Conservation (phyloP, 1,140 invertebrate genomes). For the Pissodes strobi region DNA sequence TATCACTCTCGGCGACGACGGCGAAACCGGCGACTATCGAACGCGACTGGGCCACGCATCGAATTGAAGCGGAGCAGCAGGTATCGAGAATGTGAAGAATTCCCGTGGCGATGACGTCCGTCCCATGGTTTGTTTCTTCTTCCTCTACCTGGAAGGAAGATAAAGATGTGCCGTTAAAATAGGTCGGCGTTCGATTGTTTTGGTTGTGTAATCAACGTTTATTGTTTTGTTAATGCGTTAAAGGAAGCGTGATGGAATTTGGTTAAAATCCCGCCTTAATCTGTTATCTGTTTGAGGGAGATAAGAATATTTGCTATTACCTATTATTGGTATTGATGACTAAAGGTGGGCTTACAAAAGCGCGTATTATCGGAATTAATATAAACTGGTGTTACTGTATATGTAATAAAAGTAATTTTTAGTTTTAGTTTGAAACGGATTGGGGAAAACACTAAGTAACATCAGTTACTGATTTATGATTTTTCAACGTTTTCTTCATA, state of each 20-base stretch:
- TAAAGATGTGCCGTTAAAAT: constrained; percentile 4
- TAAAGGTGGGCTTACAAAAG: too few relatives aligned
- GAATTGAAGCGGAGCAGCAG: constrained; percentile 59
- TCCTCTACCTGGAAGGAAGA: constrained; percentile 57
- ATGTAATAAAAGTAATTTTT: too few relatives aligned
- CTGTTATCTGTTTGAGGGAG: too few relatives aligned
- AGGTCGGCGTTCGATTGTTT: background rate
- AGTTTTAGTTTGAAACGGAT: too few relatives aligned
- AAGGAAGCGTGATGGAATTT: background rate
- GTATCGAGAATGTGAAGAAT: constrained; percentile 61
- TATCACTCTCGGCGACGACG: constrained; percentile 26
- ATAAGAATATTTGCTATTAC: too few relatives aligned
- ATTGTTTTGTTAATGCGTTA: background rate
- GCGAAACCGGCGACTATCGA: constrained; percentile 43
- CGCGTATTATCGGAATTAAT: too few relatives aligned
- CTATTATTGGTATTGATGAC: too few relatives aligned
- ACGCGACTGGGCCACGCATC: constrained; percentile 56
- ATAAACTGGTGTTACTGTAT: too few relatives aligned
- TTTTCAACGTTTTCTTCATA: too few relatives aligned
- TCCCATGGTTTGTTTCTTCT: constrained; percentile 38
- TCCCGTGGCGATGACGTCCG: constrained; percentile 54
- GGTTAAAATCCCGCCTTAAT: too few relatives aligned
- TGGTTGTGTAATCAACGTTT: background rate
- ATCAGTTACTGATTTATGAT: too few relatives aligned
- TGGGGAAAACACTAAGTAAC: too few relatives aligned